A percentile compares a stretch with the other conserved stretches of the same genome.
These are phyloP conservation scores for Eupsilia transversa DNA, from an alignment of 2,888 invertebrate genomes.

Conservation along the genomic window DNA sequence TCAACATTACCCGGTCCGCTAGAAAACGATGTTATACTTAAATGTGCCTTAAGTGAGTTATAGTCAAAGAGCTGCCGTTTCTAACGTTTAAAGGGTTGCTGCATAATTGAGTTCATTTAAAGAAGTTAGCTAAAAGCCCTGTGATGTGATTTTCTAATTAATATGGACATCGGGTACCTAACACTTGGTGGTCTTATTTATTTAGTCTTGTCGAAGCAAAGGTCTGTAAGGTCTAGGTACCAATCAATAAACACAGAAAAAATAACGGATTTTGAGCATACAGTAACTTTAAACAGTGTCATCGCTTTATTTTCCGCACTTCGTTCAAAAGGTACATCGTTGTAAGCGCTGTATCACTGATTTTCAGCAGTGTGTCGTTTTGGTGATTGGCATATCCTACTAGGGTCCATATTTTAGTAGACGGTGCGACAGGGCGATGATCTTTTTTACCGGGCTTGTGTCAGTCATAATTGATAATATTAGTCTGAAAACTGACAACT, in stretches of 20 bases:
- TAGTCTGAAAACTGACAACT: neutral
- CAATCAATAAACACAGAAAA: neutral
- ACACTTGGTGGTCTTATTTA: neutral
- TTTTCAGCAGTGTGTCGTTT: neutral
- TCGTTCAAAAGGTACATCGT: too few species aligned
- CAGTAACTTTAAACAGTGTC: neutral
- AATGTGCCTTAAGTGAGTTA: constrained; percentile 28
- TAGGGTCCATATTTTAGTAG: constrained; percentile 22
- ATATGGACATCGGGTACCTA: neutral
- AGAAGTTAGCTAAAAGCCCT: neutral
- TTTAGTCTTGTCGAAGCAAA: neutral
- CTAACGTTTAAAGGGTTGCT: neutral
- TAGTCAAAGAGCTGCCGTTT: neutral
- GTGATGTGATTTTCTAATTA: constrained; percentile 15
- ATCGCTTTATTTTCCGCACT: neutral
- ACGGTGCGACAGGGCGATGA: neutral
- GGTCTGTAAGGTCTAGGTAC: neutral
- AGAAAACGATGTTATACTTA: neutral
- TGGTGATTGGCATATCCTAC: constrained; percentile 45
- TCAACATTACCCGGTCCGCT: neutral
- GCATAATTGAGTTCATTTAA: constrained; percentile 17
- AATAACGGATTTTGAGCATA: neutral
- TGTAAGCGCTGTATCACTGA: constrained; percentile 4
- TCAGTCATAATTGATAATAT: neutral
- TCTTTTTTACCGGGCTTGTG: constrained; percentile 6